Base-by-base conservation (phyloP, 37 sponge, comb jelly and placozoan species). In the Amphimedon queenslandica region DNA sequence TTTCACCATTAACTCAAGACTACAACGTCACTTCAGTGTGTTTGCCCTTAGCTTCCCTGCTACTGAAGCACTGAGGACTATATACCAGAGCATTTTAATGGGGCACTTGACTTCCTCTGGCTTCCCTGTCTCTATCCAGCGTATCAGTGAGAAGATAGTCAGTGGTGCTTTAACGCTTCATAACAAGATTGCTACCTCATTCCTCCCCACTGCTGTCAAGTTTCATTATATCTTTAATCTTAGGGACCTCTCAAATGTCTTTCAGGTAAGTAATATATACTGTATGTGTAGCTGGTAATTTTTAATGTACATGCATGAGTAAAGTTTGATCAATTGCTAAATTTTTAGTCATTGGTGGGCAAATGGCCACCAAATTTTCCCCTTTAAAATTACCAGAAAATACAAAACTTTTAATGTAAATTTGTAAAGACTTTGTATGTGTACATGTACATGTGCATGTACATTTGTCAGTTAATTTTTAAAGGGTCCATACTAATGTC, bases 191-290 rank as follows among this genome's bases (percentile, higher is more conserved):
- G 73, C 88, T 42, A 72, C 88, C 39, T 79, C 92, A 27, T 97
- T 97, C 87, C 82, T 97, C 18, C 98, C 98, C n/a, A 97, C 98
- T 58, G 98, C 98, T 57, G 87, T 97, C 79, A 97, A 97, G 71
- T 97, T 97, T 76, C 98, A 97, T 77, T 97, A 97, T 87, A 90
- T 94, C 64, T 97, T 97, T 91, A 97, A 97, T 69, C 79, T 97
- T 61, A 76, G 98, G 23, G 98, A 97, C 73, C 84, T 97, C 70
- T 93, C 94, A 27, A 97, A 97, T 87, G 88, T 97, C 31, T 97
- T 94, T 78, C 95, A 94, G 77, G 90, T 89, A 74, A 16, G 74
- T 25, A 36, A 60, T 47, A 47, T 47, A 11, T n/a, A 25, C 5
- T 13, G 27, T 38, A 53, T 47, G 29, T 64, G 37, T 30, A 42